Percentiles rank a stretch among this genome's conserved stretches.
Conservation (phyloP, 2,113 vertebrate species). For the Theropithecus gelada region DNA sequence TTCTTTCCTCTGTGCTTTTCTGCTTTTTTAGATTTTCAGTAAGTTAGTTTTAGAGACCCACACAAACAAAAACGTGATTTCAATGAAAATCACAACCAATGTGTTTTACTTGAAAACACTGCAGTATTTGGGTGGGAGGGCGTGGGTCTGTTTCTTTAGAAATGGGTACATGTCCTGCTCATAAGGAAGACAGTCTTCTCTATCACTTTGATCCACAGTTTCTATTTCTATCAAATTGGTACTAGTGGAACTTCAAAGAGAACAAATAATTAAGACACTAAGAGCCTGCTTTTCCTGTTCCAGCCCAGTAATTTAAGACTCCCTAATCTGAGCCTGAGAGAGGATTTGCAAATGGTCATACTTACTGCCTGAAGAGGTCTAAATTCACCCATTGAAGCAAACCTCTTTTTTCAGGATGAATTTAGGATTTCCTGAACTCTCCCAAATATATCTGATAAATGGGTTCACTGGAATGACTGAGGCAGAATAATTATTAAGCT, state of each 20-base stretch:
- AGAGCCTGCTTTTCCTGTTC: constrained; percentile 47
- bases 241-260: constrained; percentile 70
- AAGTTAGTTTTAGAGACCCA: background rate
- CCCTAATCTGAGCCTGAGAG: background rate
- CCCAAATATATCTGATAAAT: background rate
- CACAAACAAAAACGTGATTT: background rate
- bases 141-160: constrained; percentile 24
- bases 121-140: background rate
- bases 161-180: constrained; percentile 51
- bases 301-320: constrained; percentile 41
- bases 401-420: background rate
- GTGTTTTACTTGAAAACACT: background rate
- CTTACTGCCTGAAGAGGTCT: background rate
- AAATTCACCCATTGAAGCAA: background rate
- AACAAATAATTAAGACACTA: constrained; percentile 56
- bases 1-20: background rate
- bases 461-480: background rate
- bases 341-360: background rate
- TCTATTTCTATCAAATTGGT: constrained; percentile 65
- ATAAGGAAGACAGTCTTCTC: background rate
- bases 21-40: background rate
- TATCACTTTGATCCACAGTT: constrained; percentile 68
- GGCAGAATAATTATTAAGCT: background rate
- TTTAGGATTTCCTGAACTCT: background rate
- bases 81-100: background rate